Conservation (phyloP, 2,113 vertebrate species). For the Grammomys dolichurus region DNA sequence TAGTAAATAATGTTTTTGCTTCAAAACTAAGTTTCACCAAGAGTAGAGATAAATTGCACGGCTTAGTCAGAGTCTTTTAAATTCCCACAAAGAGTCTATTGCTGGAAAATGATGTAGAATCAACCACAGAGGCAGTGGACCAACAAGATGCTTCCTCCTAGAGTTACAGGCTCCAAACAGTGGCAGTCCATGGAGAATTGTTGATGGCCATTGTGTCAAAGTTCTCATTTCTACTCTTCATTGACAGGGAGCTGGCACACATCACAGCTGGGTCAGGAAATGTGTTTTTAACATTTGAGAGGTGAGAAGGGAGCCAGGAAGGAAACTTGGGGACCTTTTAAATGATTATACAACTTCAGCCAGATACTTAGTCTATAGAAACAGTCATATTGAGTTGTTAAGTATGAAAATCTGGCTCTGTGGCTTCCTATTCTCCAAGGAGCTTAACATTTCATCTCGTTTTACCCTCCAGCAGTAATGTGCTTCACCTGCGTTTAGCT, state of each 20-base stretch:
- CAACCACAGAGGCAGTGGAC: neutral
- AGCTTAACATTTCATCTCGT: constrained; percentile 68
- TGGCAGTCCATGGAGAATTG: constrained; percentile 59
- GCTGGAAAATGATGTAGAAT: constrained; percentile 54
- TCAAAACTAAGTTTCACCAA: constrained; percentile 59
- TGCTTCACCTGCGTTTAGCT: constrained; percentile 15
- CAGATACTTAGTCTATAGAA: constrained; percentile 66
- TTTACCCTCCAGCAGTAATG: constrained; percentile 42
- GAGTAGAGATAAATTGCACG: constrained; percentile 25
- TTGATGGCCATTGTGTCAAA: constrained; percentile 62
- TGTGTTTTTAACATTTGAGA: constrained; percentile 81
- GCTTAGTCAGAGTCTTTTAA: constrained; percentile 52
- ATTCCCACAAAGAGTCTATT: constrained; percentile 32
- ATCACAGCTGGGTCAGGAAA: constrained; percentile 66
- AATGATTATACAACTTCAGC: constrained; percentile 71
- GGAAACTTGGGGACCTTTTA: constrained; percentile 73
- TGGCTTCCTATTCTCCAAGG: constrained; percentile 64
- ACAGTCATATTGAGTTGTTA: constrained; percentile 51
- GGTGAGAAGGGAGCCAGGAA: constrained; percentile 69
- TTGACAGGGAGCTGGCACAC: constrained; percentile 65
- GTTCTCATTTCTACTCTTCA: constrained; percentile 55
- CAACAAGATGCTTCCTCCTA: constrained; percentile 61
- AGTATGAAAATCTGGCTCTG: constrained; percentile 63
- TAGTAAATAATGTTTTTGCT: constrained; percentile 61
- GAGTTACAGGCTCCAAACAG: constrained; percentile 68